Base-by-base conservation (phyloP, 2,113 vertebrate species). In the Phrynosoma blainvillii region DNA sequence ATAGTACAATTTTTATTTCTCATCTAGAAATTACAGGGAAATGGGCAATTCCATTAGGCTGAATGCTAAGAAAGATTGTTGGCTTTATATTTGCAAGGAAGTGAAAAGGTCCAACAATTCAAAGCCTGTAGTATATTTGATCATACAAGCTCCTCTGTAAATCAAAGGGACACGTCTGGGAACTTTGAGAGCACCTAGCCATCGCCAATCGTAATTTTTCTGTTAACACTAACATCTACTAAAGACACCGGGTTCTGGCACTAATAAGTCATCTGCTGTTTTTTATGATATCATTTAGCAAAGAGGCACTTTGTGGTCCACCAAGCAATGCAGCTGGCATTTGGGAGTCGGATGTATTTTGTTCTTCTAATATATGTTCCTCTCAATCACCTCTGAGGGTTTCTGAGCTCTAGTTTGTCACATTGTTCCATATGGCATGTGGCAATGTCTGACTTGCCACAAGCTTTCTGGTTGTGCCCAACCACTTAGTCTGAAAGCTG, bases 231-330 rank as follows among this genome's bases (percentile, higher is more conserved):
- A 0, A 4, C 2, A 0, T 10, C 62, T 4, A 3, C 21, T 59
- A 0, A 10, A 21, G 16, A 73, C 16, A 2, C 11, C 0, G 0
- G 65, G 86, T 0, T 0, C 30, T 0, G 0, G 1, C 73, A 65
- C 62, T 79, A 62, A 2, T 32, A 1, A 1, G 1, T 36, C 87
- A 82, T 42, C 65, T 42, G 47, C 25, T 11, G 3, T n/a, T 32
- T 85, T 0, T 0, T 11, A 86, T 77, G 42, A 30, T 70, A 23
- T 32, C 52, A 40, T n/a, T 0, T 2, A 40, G 73, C 23, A 62
- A 40, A 71, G 52, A 77, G 18, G 71, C 23, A 30, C 81, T 78
- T 85, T 0, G 0, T 0, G 0, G 16, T 23, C 71, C 12, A 16
- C 5, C 16, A 74, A 47, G 70, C 25, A 10, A 74, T 0, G 5